A percentile compares a stretch with the other conserved stretches of the same genome.
phyloP scores from a whole-genome alignment of 2,113 vertebrate species.

The Bungarus multicinctus region DNA sequence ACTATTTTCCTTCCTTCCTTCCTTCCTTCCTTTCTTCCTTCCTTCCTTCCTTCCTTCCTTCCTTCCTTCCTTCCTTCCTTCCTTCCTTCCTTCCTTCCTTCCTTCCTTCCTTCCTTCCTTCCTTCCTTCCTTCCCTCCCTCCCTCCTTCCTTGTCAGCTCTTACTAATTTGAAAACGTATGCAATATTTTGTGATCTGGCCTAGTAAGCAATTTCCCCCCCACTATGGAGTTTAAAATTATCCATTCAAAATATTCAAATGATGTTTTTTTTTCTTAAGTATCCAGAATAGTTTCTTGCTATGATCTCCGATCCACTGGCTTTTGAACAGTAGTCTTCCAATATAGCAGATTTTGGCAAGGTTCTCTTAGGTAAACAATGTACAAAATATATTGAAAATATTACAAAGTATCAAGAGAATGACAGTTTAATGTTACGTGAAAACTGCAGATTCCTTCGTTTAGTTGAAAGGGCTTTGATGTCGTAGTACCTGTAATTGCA shows the following conservation, averaged over 20 bases:
- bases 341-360: background rate
- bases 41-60: background rate
- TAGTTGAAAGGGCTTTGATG: background rate
- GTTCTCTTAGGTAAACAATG: background rate
- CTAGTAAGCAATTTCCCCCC: background rate
- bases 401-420: background rate
- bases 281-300: background rate
- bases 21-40: background rate
- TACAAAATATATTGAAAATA: background rate
- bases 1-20: background rate
- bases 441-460: background rate
- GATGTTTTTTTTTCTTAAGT: background rate
- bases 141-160: background rate
- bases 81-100: background rate
- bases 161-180: background rate
- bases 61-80: background rate
- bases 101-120: background rate
- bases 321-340: background rate
- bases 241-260: background rate
- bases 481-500: background rate
- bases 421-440: background rate
- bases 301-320: background rate
- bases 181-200: background rate
- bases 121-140: too few species aligned
- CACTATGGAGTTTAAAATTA: background rate